Percentiles rank a stretch among this genome's conserved stretches.
These are phyloP conservation scores for Athetis lepigone DNA, from an alignment of 2,888 invertebrate genomes.

Conservation along the genomic window DNA sequence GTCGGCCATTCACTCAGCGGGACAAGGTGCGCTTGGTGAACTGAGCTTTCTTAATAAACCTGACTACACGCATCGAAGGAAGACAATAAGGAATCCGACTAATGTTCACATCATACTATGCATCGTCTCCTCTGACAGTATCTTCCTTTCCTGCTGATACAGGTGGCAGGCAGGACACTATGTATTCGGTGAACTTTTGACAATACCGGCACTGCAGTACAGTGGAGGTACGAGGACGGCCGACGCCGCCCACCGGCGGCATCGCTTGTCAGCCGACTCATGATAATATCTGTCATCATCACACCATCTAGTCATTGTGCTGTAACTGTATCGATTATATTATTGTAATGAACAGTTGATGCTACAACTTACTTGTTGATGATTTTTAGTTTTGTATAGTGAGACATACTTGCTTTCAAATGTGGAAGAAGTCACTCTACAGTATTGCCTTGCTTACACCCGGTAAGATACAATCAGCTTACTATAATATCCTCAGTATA, in stretches of 20 bases:
- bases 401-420: slow-evolving; percentile 90
- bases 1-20: slow-evolving; percentile 72
- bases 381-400: slow-evolving; percentile 90
- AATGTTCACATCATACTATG: slow-evolving; percentile 54
- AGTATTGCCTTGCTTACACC: slow-evolving; percentile 91
- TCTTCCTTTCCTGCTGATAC: slow-evolving; percentile 68
- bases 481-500: slow-evolving; percentile 89
- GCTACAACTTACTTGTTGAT: slow-evolving; percentile 88
- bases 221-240: slow-evolving; percentile 57
- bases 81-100: slow-evolving; percentile 63
- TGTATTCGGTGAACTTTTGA: slow-evolving; percentile 43
- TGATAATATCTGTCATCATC: slow-evolving; percentile 81
- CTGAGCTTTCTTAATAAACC: slow-evolving; percentile 73
- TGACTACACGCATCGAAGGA: slow-evolving; percentile 74
- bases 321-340: slow-evolving; percentile 83
- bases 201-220: slow-evolving; percentile 46
- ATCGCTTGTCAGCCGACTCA: slow-evolving; percentile 78
- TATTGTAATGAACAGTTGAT: slow-evolving; percentile 87
- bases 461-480: slow-evolving; percentile 90
- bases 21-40: slow-evolving; percentile 81
- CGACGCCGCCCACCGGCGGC: slow-evolving; percentile 65
- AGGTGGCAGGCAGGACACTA: slow-evolving; percentile 61
- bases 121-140: slow-evolving; percentile 48
- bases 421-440: slow-evolving; percentile 91
- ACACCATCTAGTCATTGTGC: slow-evolving; percentile 88